Evolutionary conservation across 35 echinoderm and acorn worm species (phyloP).

Genomic region (Apostichopus parvimensis): DNA sequence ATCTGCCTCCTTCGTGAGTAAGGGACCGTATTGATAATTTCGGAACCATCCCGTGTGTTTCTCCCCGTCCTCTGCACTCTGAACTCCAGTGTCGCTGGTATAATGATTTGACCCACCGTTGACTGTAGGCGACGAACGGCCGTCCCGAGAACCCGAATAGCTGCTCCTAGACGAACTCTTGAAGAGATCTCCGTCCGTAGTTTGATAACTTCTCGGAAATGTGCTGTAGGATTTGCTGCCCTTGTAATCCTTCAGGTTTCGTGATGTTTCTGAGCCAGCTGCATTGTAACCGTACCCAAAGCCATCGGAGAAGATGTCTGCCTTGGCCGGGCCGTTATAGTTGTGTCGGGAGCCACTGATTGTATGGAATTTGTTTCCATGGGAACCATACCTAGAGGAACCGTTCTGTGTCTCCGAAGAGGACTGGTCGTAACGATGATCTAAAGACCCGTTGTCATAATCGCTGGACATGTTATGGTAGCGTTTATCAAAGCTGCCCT

Average conservation of each 20-base stretch:
- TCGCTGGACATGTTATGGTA: neutral
- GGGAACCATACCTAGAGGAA: neutral
- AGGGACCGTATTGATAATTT: conserved; percentile 41
- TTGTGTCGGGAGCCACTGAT: neutral
- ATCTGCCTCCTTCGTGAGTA: conserved; percentile 28
- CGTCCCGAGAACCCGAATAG: neutral
- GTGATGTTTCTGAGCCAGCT: conserved; percentile 2
- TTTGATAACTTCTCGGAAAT: neutral
- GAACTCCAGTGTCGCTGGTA: conserved; percentile 15
- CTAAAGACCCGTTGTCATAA: neutral
- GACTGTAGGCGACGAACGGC: neutral
- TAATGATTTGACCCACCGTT: conserved; percentile 1
- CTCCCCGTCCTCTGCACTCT: neutral
- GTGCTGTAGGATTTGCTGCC: conserved; percentile 35
- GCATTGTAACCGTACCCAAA: neutral
- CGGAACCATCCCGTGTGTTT: conserved; percentile 48
- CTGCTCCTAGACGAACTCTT: conserved; percentile 4
- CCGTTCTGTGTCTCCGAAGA: conserved; percentile 31
- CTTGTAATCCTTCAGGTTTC: neutral
- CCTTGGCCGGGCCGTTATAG: neutral
- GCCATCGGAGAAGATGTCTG: conserved; percentile 13
- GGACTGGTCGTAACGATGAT: conserved; percentile 15
- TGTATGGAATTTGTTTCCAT: neutral
- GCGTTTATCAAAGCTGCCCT: neutral
- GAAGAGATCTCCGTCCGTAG: neutral